Base-by-base conservation (phyloP, 2,113 vertebrate genomes). In the Lampris megalopsis region DNA sequence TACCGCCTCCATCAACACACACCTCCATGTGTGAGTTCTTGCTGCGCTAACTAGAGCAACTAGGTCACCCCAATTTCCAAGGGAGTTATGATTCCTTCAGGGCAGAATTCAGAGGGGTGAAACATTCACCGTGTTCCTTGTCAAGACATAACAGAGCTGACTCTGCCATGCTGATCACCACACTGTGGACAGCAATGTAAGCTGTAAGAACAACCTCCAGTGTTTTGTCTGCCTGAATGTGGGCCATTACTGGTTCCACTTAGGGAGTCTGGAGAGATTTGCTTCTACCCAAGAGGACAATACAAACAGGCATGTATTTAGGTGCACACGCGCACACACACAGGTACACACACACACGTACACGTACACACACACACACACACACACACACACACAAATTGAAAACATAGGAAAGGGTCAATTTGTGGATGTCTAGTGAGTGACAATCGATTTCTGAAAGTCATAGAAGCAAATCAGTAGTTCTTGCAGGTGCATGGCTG, bases 21-120 rank as follows among this genome's bases (percentile, higher is more conserved):
- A 73, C 60, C 53, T 73, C 38, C 1, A 37, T 73, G 75, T 79
- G 72, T 80, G 81, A 59, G 71, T 76, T 64, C 24, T 9, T 1
- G 50, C 79, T 35, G 68, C 38, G 77, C 84, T 85, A 88, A 87
- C 83, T 84, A 66, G 37, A 90, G 89, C 82, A 92, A 86, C 82
- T 92, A 84, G 91, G 90, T 92, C 86, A 92, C 91, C 90, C 84
- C 78, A 77, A 92, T 92, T 75, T 91, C 89, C 77, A 79, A 85
- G 85, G 81, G 58, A 83, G 89, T 72, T 71, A 77, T 73, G 83
- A 84, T 87, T 86, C 65, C 88, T 88, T 84, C 63, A 70, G 82
- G 89, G 76, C 60, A 75, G 68, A n/a, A 67, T 63, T 78, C 75
- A 74, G 68, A 9, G 56, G 73, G 88, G 90, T 90, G 86, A 92